Conservation (phyloP, 2,113 vertebrate genomes). For the Pseudonaja textilis region DNA sequence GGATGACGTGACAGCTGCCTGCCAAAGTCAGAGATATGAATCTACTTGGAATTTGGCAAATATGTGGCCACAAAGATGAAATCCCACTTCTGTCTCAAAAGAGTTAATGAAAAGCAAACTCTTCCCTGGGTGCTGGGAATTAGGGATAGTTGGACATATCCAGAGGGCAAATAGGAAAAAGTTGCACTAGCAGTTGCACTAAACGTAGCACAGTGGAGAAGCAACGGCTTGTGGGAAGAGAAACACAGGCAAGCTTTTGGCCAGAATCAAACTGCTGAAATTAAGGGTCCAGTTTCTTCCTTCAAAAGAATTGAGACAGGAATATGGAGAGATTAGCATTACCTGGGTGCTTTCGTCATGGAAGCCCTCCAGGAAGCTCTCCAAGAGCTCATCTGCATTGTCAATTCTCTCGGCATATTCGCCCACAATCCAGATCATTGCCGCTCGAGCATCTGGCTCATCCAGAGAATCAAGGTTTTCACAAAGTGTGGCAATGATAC, state of each 20-base stretch:
- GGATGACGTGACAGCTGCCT: not conserved
- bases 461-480: constrained; percentile 98
- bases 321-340: not conserved
- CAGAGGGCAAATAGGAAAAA: not conserved
- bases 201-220: not conserved
- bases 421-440: constrained; percentile 99
- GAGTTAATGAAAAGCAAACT: not conserved
- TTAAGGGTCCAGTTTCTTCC: not conserved
- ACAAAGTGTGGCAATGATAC: constrained; percentile 96
- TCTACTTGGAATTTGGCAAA: not conserved
- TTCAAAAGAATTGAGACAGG: not conserved
- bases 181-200: not conserved
- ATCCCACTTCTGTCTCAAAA: not conserved
- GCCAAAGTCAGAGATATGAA: not conserved
- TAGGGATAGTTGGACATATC: not conserved
- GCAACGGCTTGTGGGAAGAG: not conserved
- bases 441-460: constrained; percentile 94
- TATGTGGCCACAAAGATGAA: not conserved
- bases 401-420: constrained; percentile 97
- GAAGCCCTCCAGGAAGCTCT: constrained; percentile 97
- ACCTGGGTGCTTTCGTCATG: constrained; percentile 99
- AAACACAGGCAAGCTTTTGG: not conserved
- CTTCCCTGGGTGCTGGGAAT: not conserved
- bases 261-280: not conserved
- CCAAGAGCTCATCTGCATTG: constrained; percentile 94